phyloP scores from a whole-genome alignment of 2,113 vertebrate genomes.

The Aegithalos caudatus region DNA sequence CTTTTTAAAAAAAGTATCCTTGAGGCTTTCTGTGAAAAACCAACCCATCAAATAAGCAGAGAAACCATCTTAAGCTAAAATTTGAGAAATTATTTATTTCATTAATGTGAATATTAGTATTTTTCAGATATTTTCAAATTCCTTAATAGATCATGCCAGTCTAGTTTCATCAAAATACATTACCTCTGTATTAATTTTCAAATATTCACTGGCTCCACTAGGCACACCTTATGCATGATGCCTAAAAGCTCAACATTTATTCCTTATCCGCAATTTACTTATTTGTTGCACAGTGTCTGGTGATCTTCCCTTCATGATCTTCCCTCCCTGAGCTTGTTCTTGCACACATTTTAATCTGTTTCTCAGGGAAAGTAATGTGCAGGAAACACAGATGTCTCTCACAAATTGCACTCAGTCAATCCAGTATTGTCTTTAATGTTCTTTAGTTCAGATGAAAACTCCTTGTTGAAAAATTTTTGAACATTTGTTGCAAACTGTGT shows the following conservation, averaged over 20 bases:
- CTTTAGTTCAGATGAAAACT: background rate
- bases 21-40: background rate
- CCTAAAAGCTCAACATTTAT: background rate
- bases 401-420: background rate
- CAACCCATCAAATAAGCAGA: background rate
- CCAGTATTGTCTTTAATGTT: background rate
- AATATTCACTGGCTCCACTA: background rate
- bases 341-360: background rate
- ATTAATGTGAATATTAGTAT: background rate
- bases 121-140: background rate
- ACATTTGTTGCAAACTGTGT: background rate
- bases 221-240: accelerated
- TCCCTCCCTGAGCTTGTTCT: background rate
- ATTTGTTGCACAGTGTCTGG: background rate
- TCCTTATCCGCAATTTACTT: background rate
- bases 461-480: background rate
- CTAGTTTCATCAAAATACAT: background rate
- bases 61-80: background rate
- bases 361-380: background rate
- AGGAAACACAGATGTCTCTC: background rate
- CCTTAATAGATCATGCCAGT: background rate
- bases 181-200: background rate
- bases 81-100: background rate
- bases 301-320: background rate
- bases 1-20: background rate